phyloP scores from a whole-genome alignment of 2,888 invertebrate species.

The Stenurella melanura region DNA sequence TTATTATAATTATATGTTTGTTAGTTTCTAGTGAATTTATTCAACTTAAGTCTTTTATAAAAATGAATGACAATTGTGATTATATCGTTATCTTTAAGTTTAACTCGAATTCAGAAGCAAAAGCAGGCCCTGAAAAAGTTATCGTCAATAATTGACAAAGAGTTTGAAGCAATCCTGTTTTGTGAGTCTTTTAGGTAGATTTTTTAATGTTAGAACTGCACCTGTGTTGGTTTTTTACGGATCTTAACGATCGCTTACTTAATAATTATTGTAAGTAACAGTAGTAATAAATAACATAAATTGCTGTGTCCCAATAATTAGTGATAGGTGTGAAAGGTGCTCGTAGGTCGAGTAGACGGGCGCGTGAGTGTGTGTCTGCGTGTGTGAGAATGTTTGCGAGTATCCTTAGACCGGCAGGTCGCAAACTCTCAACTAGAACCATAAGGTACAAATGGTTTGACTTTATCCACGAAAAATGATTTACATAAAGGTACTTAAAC shows the following conservation, averaged over 20 bases:
- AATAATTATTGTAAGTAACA: conserved; percentile 63
- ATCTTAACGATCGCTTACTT: conserved; percentile 57
- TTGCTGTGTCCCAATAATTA: conserved; percentile 74
- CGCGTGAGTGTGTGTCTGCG: conserved; percentile 44
- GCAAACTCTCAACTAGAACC: no score
- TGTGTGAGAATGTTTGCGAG: conserved; percentile 49
- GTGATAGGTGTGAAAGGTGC: conserved; percentile 69
- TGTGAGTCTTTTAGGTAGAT: conserved; percentile 58
- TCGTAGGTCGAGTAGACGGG: conserved; percentile 50
- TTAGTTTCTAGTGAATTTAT: conserved; percentile 73
- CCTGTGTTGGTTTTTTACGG: conserved; percentile 63
- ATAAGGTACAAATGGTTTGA: no score
- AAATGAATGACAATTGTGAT: conserved; percentile 68
- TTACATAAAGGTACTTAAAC: no score
- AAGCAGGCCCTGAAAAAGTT: conserved; percentile 63
- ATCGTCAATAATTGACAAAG: conserved; percentile 48
- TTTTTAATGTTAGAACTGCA: conserved; percentile 60
- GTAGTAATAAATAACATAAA: conserved; percentile 63
- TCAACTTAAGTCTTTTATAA: conserved; percentile 65
- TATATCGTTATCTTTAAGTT: conserved; percentile 66
- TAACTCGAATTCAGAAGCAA: conserved; percentile 66
- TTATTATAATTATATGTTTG: conserved; percentile 72
- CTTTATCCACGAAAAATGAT: no score
- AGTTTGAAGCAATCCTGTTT: conserved; percentile 52
- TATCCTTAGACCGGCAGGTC: no score